Percentiles rank a stretch among this genome's conserved stretches.
These are phyloP conservation scores for Rhodeus uyekii DNA, from an alignment of 2,797 vertebrate genomes.

Conservation along the genomic window DNA sequence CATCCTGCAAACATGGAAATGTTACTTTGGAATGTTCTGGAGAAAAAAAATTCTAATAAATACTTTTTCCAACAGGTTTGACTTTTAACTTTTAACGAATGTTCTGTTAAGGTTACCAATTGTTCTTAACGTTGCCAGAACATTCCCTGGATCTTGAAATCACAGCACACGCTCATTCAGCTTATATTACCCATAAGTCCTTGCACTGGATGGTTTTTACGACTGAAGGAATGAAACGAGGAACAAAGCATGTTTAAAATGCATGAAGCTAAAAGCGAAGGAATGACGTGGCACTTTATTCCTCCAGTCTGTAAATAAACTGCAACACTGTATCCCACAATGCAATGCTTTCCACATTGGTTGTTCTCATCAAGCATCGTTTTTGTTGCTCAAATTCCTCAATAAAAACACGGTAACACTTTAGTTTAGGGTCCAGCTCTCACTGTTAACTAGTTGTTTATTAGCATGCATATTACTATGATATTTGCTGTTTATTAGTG, in stretches of 20 bases:
- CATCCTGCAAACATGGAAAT: background rate
- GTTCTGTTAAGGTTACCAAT: background rate
- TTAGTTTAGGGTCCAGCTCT: too few relatives aligned
- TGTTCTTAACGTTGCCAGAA: background rate
- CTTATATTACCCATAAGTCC: background rate
- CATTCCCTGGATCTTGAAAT: background rate
- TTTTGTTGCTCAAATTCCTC: background rate
- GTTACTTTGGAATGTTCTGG: background rate
- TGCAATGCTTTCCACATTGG: background rate
- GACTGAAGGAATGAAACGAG: background rate
- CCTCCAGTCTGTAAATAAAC: background rate
- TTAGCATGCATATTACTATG: too few relatives aligned
- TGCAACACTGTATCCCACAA: slow-evolving; percentile 1
- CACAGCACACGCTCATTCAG: background rate
- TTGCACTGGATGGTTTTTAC: background rate
- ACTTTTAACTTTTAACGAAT: background rate
- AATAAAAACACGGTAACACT: too few relatives aligned
- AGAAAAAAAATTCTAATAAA: too few relatives aligned
- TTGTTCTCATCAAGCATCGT: too few relatives aligned
- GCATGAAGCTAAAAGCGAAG: background rate
- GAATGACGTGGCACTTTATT: background rate
- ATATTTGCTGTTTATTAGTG: too few relatives aligned
- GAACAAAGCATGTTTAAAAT: background rate
- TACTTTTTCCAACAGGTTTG: too few relatives aligned
- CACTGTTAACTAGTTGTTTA: too few relatives aligned